Conservation (phyloP, 2,113 vertebrate genomes). For the Alligator mississippiensis region DNA sequence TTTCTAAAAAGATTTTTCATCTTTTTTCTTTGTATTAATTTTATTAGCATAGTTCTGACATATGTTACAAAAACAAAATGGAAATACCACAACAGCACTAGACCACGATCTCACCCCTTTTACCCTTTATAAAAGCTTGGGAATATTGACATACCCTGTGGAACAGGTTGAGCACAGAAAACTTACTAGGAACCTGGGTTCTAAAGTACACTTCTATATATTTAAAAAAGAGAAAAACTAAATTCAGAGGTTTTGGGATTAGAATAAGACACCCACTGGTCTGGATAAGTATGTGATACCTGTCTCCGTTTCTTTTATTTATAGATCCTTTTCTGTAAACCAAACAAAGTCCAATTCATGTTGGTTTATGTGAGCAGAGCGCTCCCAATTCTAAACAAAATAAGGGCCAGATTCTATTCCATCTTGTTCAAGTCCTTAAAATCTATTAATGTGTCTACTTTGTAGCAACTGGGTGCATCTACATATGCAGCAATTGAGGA, state of each 20-base stretch:
- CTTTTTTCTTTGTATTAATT: slow-evolving; percentile 19
- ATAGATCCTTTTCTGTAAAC: neutral
- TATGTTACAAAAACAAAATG: slow-evolving; percentile 12
- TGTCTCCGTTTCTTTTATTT: neutral
- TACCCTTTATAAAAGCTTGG: neutral
- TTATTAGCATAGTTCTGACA: slow-evolving; percentile 5
- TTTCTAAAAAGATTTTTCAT: slow-evolving; percentile 32
- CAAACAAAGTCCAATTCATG: neutral
- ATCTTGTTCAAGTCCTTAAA: too few species aligned
- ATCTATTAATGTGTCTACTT: too few species aligned
- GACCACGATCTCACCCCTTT: neutral
- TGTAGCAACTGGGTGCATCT: too few species aligned
- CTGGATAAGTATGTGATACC: neutral
- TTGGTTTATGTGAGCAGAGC: neutral
- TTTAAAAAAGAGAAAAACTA: neutral
- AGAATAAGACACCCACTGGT: neutral
- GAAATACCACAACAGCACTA: neutral
- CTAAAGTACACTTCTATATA: neutral
- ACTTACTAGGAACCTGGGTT: neutral
- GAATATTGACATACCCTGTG: neutral
- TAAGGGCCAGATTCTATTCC: too few species aligned
- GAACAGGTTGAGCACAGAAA: neutral
- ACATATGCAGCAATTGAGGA: too few species aligned
- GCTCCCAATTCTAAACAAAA: neutral
- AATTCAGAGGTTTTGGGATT: neutral